These are phyloP conservation scores for Neoseiulus cucumeris DNA, from an alignment of 1,140 invertebrate species.

Conservation along the genomic window DNA sequence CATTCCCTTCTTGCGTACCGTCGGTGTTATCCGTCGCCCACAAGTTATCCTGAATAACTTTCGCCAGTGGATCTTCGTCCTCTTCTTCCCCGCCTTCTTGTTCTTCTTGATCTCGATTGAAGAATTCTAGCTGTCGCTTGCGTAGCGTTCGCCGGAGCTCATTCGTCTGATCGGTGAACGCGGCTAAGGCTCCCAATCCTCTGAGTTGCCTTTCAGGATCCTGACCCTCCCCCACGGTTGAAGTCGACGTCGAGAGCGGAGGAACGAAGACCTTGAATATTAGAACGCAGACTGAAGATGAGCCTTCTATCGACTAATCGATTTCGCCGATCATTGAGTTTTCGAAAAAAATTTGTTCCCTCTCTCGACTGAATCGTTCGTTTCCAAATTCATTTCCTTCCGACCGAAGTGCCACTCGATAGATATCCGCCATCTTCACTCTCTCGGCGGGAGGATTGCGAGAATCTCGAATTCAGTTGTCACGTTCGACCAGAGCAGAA, in stretches of 20 bases:
- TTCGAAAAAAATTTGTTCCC: no score
- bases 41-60: neutral
- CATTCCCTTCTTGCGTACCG: no score
- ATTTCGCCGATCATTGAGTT: no score
- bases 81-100: neutral
- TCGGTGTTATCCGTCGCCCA: conserved; percentile 25
- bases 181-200: neutral
- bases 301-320: neutral
- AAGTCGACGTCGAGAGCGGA: neutral
- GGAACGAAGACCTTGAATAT: neutral
- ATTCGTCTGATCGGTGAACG: neutral
- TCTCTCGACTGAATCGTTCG: no score
- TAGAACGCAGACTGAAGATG: neutral
- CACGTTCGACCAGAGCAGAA: no score
- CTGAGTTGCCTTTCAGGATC: conserved; percentile 6
- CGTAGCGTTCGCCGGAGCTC: no score
- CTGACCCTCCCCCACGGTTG: neutral
- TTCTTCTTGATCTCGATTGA: neutral
- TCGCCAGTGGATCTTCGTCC: neutral
- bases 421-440: no score
- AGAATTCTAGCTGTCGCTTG: no score
- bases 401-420: no score
- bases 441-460: no score
- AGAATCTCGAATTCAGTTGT: no score
- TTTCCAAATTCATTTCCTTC: no score